These are phyloP conservation scores for Limnephilus lunatus DNA, from an alignment of 2,888 invertebrate genomes.

Conservation along the genomic window DNA sequence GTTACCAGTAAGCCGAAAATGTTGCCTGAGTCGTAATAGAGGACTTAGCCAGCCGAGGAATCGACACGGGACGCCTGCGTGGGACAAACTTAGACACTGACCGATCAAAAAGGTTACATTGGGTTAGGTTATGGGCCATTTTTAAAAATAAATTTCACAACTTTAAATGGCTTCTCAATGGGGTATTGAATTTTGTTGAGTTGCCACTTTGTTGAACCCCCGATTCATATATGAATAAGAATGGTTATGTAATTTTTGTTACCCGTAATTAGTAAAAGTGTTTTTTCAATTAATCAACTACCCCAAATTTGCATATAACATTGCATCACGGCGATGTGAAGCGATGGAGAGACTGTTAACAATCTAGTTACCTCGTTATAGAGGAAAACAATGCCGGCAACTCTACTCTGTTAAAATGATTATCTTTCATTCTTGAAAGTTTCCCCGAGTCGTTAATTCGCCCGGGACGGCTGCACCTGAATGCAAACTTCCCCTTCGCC, in stretches of 20 bases:
- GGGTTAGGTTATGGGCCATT: no score
- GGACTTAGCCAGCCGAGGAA: no score
- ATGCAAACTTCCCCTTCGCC: constrained; percentile 12
- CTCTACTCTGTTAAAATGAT: not conserved
- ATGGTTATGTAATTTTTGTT: not conserved
- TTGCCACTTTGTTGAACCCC: no score
- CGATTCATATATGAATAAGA: no score
- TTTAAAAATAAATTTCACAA: no score
- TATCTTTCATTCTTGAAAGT: not conserved
- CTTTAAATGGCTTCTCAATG: no score
- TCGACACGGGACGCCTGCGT: no score
- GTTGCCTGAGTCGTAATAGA: no score
- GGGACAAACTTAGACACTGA: no score
- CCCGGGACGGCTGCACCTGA: constrained; percentile 23
- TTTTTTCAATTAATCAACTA: not conserved
- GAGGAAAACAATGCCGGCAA: not conserved
- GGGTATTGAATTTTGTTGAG: no score
- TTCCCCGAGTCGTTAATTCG: constrained; percentile 12
- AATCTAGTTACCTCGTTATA: not conserved
- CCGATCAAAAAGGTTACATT: no score
- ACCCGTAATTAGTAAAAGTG: not conserved
- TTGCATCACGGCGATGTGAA: not conserved
- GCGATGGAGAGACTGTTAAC: not conserved
- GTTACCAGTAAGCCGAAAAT: no score
- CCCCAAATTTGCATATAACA: not conserved